These are phyloP conservation scores for Micromys minutus DNA, from an alignment of 2,113 vertebrate species.

Conservation along the genomic window DNA sequence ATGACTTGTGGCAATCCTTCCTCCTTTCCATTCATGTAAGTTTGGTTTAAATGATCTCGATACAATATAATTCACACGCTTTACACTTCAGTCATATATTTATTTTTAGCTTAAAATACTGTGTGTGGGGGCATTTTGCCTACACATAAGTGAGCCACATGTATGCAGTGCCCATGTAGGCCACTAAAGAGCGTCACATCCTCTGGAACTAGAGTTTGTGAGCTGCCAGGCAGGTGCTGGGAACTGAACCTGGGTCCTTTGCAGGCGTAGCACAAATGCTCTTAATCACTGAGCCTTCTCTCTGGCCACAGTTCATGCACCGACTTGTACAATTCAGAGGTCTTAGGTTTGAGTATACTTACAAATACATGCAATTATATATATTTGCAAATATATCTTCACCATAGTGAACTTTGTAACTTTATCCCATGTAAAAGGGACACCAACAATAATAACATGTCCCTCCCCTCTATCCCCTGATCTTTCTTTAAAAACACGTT, in stretches of 20 bases:
- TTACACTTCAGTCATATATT: neutral
- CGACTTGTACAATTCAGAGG: neutral
- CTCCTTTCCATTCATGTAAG: neutral
- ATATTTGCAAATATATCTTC: no score
- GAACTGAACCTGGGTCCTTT: neutral
- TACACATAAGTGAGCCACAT: neutral
- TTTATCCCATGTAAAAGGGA: neutral
- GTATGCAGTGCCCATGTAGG: neutral
- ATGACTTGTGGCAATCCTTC: neutral
- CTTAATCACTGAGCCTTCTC: neutral
- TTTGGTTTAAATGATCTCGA: neutral
- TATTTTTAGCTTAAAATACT: neutral
- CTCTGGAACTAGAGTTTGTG: neutral
- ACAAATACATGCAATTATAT: neutral
- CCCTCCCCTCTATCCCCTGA: neutral
- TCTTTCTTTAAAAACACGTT: neutral
- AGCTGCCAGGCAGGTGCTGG: no score
- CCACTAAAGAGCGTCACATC: neutral
- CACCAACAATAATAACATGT: neutral
- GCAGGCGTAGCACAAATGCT: no score
- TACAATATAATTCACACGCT: neutral
- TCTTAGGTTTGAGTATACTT: neutral
- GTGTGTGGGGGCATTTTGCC: neutral
- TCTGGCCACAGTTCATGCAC: neutral
- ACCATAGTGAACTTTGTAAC: neutral